These are phyloP conservation scores for Sus scrofa DNA, from an alignment of 2,113 vertebrate species.

Conservation along the genomic window T2T-Sscrofa CM000824.6:163319501-163320000, in stretches of 20 bases:
- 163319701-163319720: too few relatives aligned
- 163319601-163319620: not conserved
- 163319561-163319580: not conserved
- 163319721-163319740: too few relatives aligned
- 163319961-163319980: not conserved
- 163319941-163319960: not conserved
- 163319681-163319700: too few relatives aligned
- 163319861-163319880: slow-evolving; percentile 18
- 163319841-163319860: not conserved
- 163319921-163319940: too few relatives aligned
- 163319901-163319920: too few relatives aligned
- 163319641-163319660: not conserved
- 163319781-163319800: too few relatives aligned
- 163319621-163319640: not conserved
- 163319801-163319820: too few relatives aligned
- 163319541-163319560: slow-evolving; percentile 14
- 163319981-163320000: not conserved
- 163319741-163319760: too few relatives aligned
- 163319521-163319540: not conserved
- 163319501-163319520: not conserved
- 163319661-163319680: too few relatives aligned
- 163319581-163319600: not conserved
- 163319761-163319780: too few relatives aligned
- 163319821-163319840: not conserved
- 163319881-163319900: not conserved